phyloP scores from a whole-genome alignment of 1,140 invertebrate genomes.

The Temnothorax longispinosus region DNA sequence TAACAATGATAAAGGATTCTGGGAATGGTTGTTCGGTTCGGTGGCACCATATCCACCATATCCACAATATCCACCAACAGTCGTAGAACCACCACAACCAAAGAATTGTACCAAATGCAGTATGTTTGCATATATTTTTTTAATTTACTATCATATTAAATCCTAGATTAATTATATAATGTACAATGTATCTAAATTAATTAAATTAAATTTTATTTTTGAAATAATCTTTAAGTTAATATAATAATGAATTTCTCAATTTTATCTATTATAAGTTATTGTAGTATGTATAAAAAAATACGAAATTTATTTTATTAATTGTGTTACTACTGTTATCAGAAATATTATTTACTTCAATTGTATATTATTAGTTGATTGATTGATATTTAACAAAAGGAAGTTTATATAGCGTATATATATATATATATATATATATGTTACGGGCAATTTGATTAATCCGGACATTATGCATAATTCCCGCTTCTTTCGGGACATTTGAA shows the following conservation, averaged over 20 bases:
- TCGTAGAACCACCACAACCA: slow-evolving; percentile 23
- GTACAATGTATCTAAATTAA: too few relatives aligned
- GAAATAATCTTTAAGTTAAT: neutral
- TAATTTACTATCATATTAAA: neutral
- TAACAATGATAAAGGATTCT: slow-evolving; percentile 70
- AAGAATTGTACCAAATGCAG: slow-evolving; percentile 72
- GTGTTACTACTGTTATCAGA: neutral
- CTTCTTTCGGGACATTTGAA: too few relatives aligned
- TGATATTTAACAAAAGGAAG: neutral
- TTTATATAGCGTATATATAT: neutral
- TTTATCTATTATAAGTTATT: neutral
- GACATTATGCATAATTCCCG: too few relatives aligned
- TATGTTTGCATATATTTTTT: slow-evolving; percentile 58
- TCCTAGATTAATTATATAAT: too few relatives aligned
- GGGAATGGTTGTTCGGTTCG: slow-evolving; percentile 66
- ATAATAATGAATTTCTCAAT: neutral
- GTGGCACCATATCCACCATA: slow-evolving; percentile 14
- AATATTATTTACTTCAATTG: neutral
- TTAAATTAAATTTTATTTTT: too few relatives aligned
- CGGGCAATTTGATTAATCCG: too few relatives aligned
- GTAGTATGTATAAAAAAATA: neutral
- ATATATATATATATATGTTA: neutral
- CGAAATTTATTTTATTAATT: neutral
- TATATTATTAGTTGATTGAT: neutral
- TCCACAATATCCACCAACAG: neutral